Evolutionary conservation across 2,113 vertebrate genomes (phyloP), one percentile per base, ranked within the genome.

Genomic region (Rhea pennata): DNA sequence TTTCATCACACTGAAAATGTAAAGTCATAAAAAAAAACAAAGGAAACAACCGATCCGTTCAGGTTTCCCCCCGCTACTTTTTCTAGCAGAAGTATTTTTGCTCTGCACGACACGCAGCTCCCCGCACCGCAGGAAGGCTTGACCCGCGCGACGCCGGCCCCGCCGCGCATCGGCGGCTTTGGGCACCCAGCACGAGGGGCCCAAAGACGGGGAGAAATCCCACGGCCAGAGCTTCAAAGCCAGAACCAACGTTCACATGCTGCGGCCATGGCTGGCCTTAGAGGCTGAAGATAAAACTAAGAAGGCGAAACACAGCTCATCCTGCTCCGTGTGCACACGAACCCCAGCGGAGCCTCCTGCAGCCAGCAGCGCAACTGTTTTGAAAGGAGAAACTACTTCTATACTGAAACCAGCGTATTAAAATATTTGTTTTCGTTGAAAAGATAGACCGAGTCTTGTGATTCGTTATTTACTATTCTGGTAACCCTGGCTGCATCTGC

Each of bases 381-480:
- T 56, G 85, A 70, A 80, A 65, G 83, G 83, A 90, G 48, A 97
- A 85, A n/a, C 53, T 46, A 64, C 90, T 92, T 92, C 88, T 92
- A 27, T 23, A 51, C 75, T 82, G 93, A 97, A 80, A 14, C 70
- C 88, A 98, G 98, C 96, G 93, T 97, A 98, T 98, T 97, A 95
- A 96, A 98, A 96, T 97, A 98, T 98, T 98, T 97, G 98, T 98
- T 98, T 98, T 98, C 74, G 90, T 94, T 79, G 86, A 94, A 97
- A 96, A 98, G 94, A 95, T 93, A 97, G 97, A 88, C 96, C 39
- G 31, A 93, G 97, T 97, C 96, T 95, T 97, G 97, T 98, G 96
- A 97, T 97, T 98, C 91, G 97, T 97, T 99, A 98, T 99, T 98
- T 98, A 98, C 98, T 98, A 99, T 99, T 99, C 98, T 98, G 98